Conservation (phyloP, 2,888 invertebrate species). For the Cephus nigrinus region DNA sequence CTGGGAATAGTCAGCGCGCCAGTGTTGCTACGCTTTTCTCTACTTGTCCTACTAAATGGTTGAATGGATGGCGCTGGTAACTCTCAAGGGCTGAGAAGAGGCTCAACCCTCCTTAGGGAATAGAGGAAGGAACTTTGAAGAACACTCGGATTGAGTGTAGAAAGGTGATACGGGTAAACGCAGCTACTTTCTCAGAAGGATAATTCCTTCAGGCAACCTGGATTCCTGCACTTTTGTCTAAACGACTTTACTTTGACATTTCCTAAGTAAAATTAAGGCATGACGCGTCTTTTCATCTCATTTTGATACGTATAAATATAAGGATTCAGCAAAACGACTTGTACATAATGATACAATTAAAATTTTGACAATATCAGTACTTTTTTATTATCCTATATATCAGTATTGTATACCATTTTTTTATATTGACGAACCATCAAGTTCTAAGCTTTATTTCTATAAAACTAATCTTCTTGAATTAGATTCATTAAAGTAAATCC, state of each 20-base stretch:
- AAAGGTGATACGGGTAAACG: conserved; percentile 17
- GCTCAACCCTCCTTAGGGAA: conserved; percentile 2
- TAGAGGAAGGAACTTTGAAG: conserved; percentile 18
- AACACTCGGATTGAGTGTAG: conserved; percentile 10
- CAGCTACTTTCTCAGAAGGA: neutral
- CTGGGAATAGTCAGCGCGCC: neutral
- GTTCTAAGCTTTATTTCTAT: neutral
- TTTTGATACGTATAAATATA: too few relatives aligned
- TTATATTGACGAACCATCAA: neutral
- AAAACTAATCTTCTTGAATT: neutral
- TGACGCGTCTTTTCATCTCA: too few relatives aligned
- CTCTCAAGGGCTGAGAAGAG: conserved; percentile 15
- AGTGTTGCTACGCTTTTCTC: neutral
- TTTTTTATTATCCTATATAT: neutral
- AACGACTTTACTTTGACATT: neutral
- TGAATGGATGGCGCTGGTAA: conserved; percentile 21
- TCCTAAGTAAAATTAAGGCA: neutral
- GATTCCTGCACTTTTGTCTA: neutral
- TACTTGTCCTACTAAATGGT: conserved; percentile 16
- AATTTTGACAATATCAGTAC: neutral
- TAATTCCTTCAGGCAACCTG: neutral
- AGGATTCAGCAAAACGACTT: neutral
- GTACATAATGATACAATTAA: neutral
- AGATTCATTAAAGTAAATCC: neutral
- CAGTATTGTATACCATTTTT: neutral